phyloP scores from a whole-genome alignment of 2,797 vertebrate species.

The Ataeniobius toweri region DNA sequence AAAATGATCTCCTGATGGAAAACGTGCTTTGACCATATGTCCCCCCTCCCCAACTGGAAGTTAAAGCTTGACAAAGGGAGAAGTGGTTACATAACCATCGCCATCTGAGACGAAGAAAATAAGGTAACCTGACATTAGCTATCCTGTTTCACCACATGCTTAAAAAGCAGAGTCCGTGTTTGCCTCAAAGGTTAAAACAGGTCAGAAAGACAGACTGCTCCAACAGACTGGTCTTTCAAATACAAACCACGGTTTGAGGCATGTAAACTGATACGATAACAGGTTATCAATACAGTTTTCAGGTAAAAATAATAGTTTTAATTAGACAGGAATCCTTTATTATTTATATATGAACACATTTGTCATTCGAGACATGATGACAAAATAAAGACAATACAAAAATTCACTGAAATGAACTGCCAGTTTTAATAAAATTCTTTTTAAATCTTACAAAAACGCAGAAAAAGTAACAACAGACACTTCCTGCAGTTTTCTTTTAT shows the following conservation, averaged over 20 bases:
- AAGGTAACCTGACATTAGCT: slow-evolving; percentile 56
- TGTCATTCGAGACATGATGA: slow-evolving; percentile 41
- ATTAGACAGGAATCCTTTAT: slow-evolving; percentile 3
- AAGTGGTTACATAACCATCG: slow-evolving; percentile 59
- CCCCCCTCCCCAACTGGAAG: slow-evolving; percentile 47
- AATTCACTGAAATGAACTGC: slow-evolving; percentile 71
- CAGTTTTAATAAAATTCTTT: slow-evolving; percentile 82
- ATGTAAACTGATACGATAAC: background rate
- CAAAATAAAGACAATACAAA: slow-evolving; percentile 83
- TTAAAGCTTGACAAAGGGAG: slow-evolving; percentile 57
- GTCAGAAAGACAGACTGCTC: background rate
- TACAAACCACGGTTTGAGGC: background rate
- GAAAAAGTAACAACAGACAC: slow-evolving; percentile 74
- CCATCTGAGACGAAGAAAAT: slow-evolving; percentile 40
- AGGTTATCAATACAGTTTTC: slow-evolving; percentile 4
- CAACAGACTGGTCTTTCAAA: slow-evolving; percentile 1
- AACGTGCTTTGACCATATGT: slow-evolving; percentile 65
- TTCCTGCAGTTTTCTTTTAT: slow-evolving; percentile 51
- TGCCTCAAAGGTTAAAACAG: slow-evolving; percentile 53
- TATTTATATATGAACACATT: slow-evolving; percentile 13
- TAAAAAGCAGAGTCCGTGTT: slow-evolving; percentile 44
- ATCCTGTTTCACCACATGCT: slow-evolving; percentile 60
- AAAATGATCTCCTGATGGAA: slow-evolving; percentile 49
- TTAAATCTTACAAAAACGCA: slow-evolving; percentile 82
- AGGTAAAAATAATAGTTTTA: background rate